phyloP scores from a whole-genome alignment of 2,888 invertebrate genomes.

The Cantharis lateralis region DNA sequence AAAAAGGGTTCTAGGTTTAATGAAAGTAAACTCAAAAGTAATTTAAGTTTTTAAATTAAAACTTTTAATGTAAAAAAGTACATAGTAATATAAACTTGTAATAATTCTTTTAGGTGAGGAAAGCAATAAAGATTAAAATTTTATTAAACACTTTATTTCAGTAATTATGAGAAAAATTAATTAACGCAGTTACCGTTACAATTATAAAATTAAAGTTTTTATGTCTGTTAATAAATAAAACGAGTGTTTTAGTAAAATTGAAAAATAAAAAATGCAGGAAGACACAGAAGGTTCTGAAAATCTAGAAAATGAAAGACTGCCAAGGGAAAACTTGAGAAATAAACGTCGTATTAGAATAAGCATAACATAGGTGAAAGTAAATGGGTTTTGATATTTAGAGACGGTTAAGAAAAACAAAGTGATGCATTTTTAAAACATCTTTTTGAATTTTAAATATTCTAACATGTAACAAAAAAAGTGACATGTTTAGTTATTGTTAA shows the following conservation, averaged over 20 bases:
- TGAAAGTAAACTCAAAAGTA: conserved; percentile 11
- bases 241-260: neutral
- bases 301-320: neutral
- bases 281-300: neutral
- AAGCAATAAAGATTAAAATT: neutral
- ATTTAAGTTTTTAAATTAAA: conserved; percentile 16
- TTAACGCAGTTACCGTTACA: neutral
- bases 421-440: neutral
- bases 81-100: neutral
- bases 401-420: neutral
- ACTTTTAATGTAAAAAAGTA: conserved; percentile 4
- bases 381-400: neutral
- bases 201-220: neutral
- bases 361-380: neutral
- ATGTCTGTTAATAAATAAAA: neutral
- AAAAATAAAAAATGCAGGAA: neutral
- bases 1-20: conserved; percentile 4
- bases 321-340: neutral
- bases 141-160: neutral
- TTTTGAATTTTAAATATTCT: neutral
- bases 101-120: neutral
- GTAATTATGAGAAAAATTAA: neutral
- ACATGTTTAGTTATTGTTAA: neutral
- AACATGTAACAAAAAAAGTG: neutral
- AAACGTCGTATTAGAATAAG: neutral